Percentiles rank a stretch among this genome's conserved stretches.
Evolutionary conservation across 2,113 vertebrate species (phyloP).

Genomic region (Malurus cyaneus): DNA sequence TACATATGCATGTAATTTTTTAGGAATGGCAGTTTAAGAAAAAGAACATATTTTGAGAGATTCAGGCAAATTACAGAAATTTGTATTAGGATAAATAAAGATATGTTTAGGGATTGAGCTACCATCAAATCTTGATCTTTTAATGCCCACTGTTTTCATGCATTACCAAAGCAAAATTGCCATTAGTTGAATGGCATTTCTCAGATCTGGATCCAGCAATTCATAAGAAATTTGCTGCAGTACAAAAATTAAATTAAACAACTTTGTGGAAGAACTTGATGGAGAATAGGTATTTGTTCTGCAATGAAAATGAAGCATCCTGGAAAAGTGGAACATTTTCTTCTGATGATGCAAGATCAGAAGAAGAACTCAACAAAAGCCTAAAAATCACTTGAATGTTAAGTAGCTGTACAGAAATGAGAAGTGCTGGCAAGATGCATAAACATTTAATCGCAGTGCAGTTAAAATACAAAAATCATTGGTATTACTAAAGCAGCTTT

Average conservation of each 20-base stretch:
- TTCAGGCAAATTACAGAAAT: neutral
- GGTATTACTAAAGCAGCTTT: neutral
- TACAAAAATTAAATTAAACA: neutral
- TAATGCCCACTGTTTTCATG: neutral
- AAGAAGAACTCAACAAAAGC: neutral
- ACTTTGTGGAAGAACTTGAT: neutral
- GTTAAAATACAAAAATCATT: neutral
- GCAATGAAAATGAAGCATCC: neutral
- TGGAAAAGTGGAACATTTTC: neutral
- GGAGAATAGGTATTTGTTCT: neutral
- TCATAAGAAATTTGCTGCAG: neutral
- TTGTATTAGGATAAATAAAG: neutral
- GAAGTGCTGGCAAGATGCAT: neutral
- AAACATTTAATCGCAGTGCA: neutral
- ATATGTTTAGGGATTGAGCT: neutral
- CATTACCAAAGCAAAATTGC: neutral
- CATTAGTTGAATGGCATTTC: neutral
- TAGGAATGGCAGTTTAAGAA: neutral
- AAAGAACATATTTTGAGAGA: neutral
- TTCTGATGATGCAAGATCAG: constrained; percentile 2
- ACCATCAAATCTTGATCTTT: neutral
- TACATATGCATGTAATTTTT: neutral
- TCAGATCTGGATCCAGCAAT: neutral
- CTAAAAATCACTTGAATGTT: neutral
- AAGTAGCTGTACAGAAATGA: neutral